Conservation (phyloP, 2,797 vertebrate genomes). For the Otolemur crassicaudatus region DNA sequence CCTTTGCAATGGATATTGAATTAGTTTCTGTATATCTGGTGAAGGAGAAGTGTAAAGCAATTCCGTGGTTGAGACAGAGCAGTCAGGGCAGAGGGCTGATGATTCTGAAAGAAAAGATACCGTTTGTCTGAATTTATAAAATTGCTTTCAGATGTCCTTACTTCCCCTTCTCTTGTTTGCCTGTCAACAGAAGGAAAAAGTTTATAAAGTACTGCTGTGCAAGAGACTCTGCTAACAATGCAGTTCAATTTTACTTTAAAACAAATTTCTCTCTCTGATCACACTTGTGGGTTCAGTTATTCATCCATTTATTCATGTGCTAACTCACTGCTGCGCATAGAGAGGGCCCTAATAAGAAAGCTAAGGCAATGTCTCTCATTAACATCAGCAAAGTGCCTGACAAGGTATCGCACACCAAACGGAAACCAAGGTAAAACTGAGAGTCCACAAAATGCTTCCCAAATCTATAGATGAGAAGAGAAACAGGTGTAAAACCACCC, state of each 20-base stretch:
- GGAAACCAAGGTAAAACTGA: not conserved
- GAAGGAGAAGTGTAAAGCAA: not conserved
- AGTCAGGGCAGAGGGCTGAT: not conserved
- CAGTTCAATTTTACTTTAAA: not conserved
- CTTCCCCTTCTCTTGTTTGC: not conserved
- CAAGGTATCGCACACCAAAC: not conserved
- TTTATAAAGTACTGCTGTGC: not conserved
- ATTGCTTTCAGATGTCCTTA: not conserved
- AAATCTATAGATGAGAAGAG: not conserved
- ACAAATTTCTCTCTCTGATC: not conserved
- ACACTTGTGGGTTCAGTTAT: not conserved
- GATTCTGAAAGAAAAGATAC: not conserved
- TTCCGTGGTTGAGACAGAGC: not conserved
- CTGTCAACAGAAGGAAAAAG: not conserved
- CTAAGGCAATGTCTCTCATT: not conserved
- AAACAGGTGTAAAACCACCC: not conserved
- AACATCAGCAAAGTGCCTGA: not conserved
- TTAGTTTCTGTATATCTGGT: not conserved
- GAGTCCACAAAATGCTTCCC: not conserved
- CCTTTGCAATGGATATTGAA: constrained; percentile 34
- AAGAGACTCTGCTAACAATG: not conserved
- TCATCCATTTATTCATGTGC: not conserved
- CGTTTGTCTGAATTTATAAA: not conserved
- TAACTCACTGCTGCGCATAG: not conserved
- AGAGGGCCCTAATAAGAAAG: not conserved